Conservation (phyloP, 2,797 vertebrate genomes). For the Liasis olivaceus region DNA sequence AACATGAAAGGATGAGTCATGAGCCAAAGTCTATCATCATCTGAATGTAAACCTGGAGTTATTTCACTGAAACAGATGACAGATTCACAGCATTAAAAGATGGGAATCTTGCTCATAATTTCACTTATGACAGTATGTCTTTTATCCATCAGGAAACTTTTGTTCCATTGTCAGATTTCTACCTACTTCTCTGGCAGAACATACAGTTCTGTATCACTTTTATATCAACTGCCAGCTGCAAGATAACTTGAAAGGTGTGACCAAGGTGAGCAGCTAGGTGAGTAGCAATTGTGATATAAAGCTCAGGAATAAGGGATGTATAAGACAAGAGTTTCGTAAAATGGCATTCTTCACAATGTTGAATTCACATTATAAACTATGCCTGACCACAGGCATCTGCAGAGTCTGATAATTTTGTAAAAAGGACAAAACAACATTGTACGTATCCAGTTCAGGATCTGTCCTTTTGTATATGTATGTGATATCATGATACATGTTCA, state of each 20-base stretch:
- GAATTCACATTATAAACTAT: no score
- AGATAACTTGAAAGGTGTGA: background rate
- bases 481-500: no score
- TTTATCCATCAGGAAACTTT: background rate
- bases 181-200: background rate
- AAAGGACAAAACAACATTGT: no score
- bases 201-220: background rate
- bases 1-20: background rate
- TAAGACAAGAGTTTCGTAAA: background rate
- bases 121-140: background rate
- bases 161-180: background rate
- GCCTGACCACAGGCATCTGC: no score
- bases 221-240: background rate
- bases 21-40: background rate
- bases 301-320: background rate
- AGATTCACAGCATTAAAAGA: background rate
- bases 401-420: no score
- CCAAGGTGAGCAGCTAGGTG: background rate
- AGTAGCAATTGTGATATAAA: background rate
- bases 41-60: background rate
- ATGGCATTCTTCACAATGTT: background rate
- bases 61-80: background rate
- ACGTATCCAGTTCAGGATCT: no score
- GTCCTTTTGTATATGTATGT: no score
- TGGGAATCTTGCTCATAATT: background rate